Evolutionary conservation across 2,888 invertebrate species (phyloP).

Genomic region (Callimorpha dominula): DNA sequence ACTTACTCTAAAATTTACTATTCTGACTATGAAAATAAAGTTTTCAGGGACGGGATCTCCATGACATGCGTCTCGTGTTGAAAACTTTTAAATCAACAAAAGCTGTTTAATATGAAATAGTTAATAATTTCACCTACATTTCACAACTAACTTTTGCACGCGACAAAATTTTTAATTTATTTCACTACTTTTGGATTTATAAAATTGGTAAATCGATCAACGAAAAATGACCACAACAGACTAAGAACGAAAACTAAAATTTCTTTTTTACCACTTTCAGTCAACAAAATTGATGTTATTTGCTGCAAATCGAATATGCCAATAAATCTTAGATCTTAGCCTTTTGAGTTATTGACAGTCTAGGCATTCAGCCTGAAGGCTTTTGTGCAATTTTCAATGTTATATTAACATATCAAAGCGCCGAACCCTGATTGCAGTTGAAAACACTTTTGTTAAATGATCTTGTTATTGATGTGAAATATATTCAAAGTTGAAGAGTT

Average conservation of each 20-base stretch:
- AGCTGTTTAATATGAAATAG: too few species aligned
- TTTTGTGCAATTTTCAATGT: slow-evolving; percentile 25
- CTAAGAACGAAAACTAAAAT: too few species aligned
- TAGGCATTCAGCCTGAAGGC: slow-evolving; percentile 14
- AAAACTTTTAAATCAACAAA: too few species aligned
- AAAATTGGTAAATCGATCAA: too few species aligned
- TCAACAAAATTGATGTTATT: neutral
- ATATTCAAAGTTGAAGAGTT: neutral
- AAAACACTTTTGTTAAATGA: slow-evolving; percentile 19
- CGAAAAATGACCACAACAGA: too few species aligned
- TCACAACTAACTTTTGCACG: too few species aligned
- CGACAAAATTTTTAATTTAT: too few species aligned
- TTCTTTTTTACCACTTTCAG: too few species aligned
- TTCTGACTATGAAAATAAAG: neutral
- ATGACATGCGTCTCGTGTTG: too few species aligned
- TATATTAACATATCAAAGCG: slow-evolving; percentile 39
- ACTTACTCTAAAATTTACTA: neutral
- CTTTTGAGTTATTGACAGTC: slow-evolving; percentile 19
- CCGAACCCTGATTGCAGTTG: slow-evolving; percentile 24
- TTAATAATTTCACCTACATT: too few species aligned
- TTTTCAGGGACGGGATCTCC: too few species aligned
- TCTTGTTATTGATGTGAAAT: slow-evolving; percentile 13
- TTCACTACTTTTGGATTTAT: too few species aligned
- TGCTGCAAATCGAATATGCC: slow-evolving; percentile 3
- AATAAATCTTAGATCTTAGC: slow-evolving; percentile 20